A percentile compares a stretch with the other conserved stretches of the same genome.
These are phyloP conservation scores for Synergus umbraculus DNA, from an alignment of 2,888 invertebrate genomes.

Conservation along the genomic window DNA sequence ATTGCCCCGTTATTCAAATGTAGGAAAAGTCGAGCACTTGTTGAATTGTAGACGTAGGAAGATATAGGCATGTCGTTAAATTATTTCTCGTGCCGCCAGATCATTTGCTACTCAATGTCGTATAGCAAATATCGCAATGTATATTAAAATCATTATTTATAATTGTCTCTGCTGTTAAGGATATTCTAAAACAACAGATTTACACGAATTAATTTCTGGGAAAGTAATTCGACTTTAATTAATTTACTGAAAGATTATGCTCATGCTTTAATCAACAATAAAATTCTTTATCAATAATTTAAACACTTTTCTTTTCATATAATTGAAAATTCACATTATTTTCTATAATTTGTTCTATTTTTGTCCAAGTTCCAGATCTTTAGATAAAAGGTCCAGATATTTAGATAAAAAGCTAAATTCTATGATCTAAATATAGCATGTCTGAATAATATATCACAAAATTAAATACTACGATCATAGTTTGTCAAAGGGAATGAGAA, in stretches of 20 bases:
- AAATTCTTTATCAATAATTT: not conserved
- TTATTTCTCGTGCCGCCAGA: constrained; percentile 7
- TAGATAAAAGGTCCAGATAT: not conserved
- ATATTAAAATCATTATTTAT: constrained; percentile 21
- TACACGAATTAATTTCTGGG: not conserved
- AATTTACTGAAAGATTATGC: constrained; percentile 1
- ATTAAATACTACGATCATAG: not conserved
- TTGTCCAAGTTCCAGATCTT: not conserved
- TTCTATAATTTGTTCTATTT: no score
- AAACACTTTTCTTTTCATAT: not conserved
- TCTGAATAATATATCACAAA: not conserved
- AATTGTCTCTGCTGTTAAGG: not conserved
- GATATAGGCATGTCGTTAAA: constrained; percentile 22
- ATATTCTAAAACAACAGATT: not conserved
- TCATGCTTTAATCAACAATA: not conserved
- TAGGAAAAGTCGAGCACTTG: constrained; percentile 22
- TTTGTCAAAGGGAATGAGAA: constrained; percentile 5
- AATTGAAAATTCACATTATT: no score
- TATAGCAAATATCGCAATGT: constrained; percentile 13
- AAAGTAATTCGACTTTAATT: not conserved
- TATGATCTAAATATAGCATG: not conserved
- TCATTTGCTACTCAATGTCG: constrained; percentile 20
- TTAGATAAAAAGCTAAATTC: no score
- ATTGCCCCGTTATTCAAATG: constrained; percentile 27
- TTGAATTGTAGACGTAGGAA: constrained; percentile 14